Base-by-base conservation (phyloP, 1,140 invertebrate genomes). In the Bombus consobrinus region DNA sequence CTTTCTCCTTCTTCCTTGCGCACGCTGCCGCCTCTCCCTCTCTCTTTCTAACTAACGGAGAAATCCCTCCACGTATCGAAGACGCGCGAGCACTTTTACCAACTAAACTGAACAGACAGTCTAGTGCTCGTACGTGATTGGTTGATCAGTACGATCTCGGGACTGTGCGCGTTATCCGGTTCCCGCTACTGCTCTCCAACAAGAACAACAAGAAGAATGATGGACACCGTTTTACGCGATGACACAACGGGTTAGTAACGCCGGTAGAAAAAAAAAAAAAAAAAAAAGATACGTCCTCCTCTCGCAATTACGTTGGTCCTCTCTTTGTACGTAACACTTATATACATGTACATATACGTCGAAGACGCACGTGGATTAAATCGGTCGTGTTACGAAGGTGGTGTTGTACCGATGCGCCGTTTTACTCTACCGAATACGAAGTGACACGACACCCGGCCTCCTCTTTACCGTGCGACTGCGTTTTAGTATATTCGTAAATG, bases 21-120 rank as follows among this genome's bases (percentile, higher is more conserved):
- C 83, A 41, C 81, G 34, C 72, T 68, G 37, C 57, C 80, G 62
- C 37, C 59, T 39, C 74, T 71, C 22, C 32, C 59, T 43, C 66
- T 71, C 37, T 75, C 64, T 32, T 47, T 80, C 47, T 32, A 15
- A 41, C 89, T 57, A 79, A 83, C 79, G 59, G 57, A 86, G 78
- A 84, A 83, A 90, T 85, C 82, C 80, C 81, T 85, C 89, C 86
- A 90, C 86, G 81, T 90, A 90, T 90, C 86, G 88, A 76, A 90
- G 88, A 85, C 66, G 88, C 88, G 72, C 86, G 74, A 72, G 80
- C 83, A 82, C 81, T 90, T 90, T 90, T 90, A 88, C 88, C 88
- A 90, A 90, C 88, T 78, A 89, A 90, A 88, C 68, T 37, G 57
- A 41, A 80, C 78, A 89, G 88, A 89, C 88, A 81, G 85, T 57